Percentiles rank a stretch among this genome's conserved stretches.
These are phyloP conservation scores for Vultur gryphus DNA, from an alignment of 2,797 vertebrate genomes.

Conservation along the genomic window DNA sequence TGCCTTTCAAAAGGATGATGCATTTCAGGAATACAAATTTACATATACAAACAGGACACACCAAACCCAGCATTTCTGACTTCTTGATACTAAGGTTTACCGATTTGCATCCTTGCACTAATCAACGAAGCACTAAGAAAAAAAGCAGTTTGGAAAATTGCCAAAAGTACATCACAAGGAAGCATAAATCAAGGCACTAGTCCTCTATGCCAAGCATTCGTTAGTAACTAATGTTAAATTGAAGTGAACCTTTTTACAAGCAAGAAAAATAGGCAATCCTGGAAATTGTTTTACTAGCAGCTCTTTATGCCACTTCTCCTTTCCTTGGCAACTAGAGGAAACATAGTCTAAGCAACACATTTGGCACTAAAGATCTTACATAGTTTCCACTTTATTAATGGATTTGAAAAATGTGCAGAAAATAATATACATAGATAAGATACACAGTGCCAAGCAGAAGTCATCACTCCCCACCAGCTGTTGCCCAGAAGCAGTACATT, in stretches of 20 bases:
- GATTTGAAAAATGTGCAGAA: background rate
- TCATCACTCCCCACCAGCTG: background rate
- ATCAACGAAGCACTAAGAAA: background rate
- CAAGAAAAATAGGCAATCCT: background rate
- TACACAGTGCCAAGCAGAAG: background rate
- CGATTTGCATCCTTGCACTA: background rate
- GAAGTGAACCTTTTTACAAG: slow-evolving; percentile 32
- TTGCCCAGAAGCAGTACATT: background rate
- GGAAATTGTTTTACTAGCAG: slow-evolving; percentile 34
- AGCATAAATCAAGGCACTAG: background rate
- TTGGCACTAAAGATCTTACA: background rate
- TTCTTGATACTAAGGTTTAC: background rate
- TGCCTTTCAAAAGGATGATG: background rate
- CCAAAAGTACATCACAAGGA: background rate
- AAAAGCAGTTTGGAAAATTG: background rate
- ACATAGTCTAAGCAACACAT: background rate
- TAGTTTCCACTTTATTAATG: background rate
- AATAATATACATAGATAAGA: background rate
- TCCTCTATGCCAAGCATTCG: background rate
- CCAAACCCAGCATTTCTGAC: background rate
- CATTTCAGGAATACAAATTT: slow-evolving; percentile 16
- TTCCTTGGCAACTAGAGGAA: background rate
- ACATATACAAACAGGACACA: background rate
- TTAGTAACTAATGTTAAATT: background rate
- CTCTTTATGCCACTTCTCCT: slow-evolving; percentile 20